Evolutionary conservation across 2,797 vertebrate species (phyloP).

Genomic region (Clarias pachynema): DNA sequence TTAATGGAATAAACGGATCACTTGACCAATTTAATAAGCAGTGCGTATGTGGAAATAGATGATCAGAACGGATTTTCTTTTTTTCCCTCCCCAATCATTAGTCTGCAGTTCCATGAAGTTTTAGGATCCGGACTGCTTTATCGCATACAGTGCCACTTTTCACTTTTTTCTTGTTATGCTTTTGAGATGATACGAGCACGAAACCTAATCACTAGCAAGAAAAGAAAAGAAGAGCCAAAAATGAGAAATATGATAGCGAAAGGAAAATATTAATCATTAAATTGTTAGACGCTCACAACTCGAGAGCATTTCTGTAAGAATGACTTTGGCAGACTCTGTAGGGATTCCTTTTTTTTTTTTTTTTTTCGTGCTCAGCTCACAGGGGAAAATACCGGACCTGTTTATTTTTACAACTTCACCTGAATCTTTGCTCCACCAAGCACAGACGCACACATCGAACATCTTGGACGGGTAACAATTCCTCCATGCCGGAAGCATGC

Average conservation of each 20-base stretch:
- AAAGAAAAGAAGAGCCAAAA: background rate
- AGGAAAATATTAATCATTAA: constrained; percentile 18
- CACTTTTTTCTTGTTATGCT: background rate
- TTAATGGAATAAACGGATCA: background rate
- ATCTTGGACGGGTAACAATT: background rate
- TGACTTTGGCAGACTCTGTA: background rate
- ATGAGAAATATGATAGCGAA: background rate
- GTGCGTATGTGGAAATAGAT: background rate
- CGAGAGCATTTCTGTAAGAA: background rate
- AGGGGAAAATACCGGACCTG: constrained; percentile 19
- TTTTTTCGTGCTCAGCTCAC: background rate
- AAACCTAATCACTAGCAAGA: background rate
- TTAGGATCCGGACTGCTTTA: background rate
- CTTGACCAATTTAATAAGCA: constrained; percentile 7
- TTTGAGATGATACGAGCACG: background rate
- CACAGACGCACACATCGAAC: constrained; percentile 11
- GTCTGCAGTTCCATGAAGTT: no score
- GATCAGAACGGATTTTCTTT: background rate
- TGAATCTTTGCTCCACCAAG: constrained; percentile 1
- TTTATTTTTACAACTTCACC: constrained; percentile 16
- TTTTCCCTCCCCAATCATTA: no score
- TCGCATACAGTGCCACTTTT: background rate
- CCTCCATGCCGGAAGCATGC: background rate
- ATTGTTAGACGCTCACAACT: background rate
- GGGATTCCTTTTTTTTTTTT: background rate